Conservation (phyloP, 2,888 invertebrate species). For the Chrysina gloriosa region DNA sequence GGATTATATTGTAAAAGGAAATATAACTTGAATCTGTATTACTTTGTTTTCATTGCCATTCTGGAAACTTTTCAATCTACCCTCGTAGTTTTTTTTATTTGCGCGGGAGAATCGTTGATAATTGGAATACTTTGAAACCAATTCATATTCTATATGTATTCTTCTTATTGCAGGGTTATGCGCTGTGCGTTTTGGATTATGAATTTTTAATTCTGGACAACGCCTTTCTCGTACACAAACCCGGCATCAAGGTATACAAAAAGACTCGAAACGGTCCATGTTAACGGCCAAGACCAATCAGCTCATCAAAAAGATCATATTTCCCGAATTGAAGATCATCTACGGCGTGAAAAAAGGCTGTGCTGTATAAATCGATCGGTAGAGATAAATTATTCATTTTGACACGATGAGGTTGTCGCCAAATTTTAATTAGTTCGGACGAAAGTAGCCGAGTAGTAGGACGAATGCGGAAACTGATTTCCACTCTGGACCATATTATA, state of each 20-base stretch:
- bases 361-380: conserved; percentile 70
- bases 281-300: conserved; percentile 82
- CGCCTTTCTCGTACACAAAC: conserved; percentile 92
- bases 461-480: no score
- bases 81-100: no score
- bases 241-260: conserved; percentile 89
- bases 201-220: conserved; percentile 94
- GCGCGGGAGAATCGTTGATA: no score
- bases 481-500: no score
- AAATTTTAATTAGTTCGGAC: background rate
- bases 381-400: background rate
- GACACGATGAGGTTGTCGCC: background rate
- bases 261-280: conserved; percentile 80
- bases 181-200: conserved; percentile 90
- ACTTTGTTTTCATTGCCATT: no score
- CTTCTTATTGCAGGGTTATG: conserved; percentile 79
- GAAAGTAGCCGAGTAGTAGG: no score
- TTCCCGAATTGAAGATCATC: conserved; percentile 86
- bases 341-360: conserved; percentile 85
- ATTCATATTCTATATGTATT: background rate
- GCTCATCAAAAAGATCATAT: conserved; percentile 82
- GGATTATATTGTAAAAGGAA: no score
- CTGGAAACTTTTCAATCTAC: no score
- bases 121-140: no score
- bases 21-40: no score